These are phyloP conservation scores for Zoroaster sp. DNA, from an alignment of 53 echinoderm and acorn worm genomes.

Conservation along the genomic window DNA sequence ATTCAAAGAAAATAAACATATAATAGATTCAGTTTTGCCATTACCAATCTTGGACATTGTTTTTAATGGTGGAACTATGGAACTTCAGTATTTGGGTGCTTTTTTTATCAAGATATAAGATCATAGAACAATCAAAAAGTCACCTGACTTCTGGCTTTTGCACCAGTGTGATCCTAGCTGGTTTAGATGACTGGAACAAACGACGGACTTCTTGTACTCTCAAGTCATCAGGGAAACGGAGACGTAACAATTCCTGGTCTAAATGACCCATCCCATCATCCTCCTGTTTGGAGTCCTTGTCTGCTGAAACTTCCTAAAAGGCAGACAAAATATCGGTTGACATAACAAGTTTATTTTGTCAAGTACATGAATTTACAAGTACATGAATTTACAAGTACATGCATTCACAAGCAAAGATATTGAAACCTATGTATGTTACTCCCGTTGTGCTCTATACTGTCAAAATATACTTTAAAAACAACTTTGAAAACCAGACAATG, in stretches of 20 bases:
- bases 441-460: no score
- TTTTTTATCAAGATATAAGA: background rate
- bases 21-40: no score
- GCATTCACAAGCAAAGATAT: no score
- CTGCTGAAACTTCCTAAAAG: constrained; percentile 18
- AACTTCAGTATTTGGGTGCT: no score
- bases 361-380: no score
- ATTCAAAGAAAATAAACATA: no score
- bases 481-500: no score
- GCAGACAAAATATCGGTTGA: background rate
- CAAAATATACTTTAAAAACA: no score
- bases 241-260: constrained; percentile 77
- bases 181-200: constrained; percentile 88
- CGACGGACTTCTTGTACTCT: constrained; percentile 87
- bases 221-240: constrained; percentile 95
- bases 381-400: no score
- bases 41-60: no score
- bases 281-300: constrained; percentile 70
- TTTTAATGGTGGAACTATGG: no score
- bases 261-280: constrained; percentile 93
- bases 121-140: background rate
- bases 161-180: constrained; percentile 78
- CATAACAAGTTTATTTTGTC: background rate
- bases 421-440: no score
- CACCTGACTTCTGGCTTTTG: constrained; percentile 98